Evolutionary conservation across 2,113 vertebrate species (phyloP).

Genomic region (Neodon shergylaensis): DNA sequence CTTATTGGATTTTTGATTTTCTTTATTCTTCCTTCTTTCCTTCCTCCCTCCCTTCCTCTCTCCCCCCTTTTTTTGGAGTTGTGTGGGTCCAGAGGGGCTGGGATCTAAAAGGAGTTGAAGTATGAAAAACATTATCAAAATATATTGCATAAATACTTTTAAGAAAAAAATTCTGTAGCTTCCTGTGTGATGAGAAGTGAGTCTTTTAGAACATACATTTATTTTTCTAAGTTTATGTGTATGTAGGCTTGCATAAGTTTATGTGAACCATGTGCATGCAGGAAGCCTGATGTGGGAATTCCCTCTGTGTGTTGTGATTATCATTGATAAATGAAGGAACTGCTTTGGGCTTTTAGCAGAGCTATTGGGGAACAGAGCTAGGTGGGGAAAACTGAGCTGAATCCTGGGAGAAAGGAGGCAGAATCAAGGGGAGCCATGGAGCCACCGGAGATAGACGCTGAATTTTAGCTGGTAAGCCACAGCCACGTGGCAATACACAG

Average conservation of each 20-base stretch:
- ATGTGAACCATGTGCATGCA: too few relatives aligned
- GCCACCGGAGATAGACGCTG: too few relatives aligned
- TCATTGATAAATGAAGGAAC: too few relatives aligned
- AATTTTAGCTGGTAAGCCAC: too few relatives aligned
- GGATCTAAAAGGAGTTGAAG: neutral
- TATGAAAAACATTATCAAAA: neutral
- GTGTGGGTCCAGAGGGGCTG: neutral
- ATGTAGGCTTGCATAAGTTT: neutral
- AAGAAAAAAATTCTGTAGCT: neutral
- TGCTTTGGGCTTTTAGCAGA: too few relatives aligned
- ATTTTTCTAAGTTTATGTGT: neutral
- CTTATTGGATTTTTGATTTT: neutral
- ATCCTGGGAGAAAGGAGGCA: too few relatives aligned
- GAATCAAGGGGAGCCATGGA: too few relatives aligned
- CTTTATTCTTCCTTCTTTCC: too few relatives aligned
- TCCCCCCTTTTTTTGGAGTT: neutral
- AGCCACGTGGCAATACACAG: too few relatives aligned
- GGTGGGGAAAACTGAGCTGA: too few relatives aligned
- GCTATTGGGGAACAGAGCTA: too few relatives aligned
- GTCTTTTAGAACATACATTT: neutral
- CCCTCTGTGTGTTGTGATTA: too few relatives aligned
- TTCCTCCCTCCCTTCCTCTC: fast-evolving
- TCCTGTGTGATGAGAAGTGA: neutral
- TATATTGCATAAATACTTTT: neutral
- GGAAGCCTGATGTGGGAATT: neutral